Evolutionary conservation across 2,113 vertebrate genomes (phyloP), one percentile per base, ranked within the genome.

Genomic region (Nyctereutes procyonoides): DNA sequence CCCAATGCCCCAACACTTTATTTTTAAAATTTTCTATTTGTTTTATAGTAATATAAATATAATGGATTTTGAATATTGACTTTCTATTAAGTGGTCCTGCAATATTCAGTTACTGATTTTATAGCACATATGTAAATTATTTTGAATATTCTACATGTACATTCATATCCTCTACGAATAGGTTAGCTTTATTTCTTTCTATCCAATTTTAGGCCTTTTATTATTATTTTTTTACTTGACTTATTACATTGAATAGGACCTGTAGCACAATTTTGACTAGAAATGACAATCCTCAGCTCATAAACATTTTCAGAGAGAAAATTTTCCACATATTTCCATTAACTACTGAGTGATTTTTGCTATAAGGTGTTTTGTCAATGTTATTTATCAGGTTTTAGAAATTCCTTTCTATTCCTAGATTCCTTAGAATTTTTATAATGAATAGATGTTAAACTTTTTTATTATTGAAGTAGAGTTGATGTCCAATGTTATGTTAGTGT

Each of bases 51-150:
- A 88, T 62, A 67, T 13, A 69, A 77, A 91, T 35, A 79, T 22
- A 85, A 79, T 19, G 87, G 32, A 55, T 88, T 73, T 93, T 87
- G 60, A 32, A 82, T 16, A 38, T 51, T 95, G 51, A 87, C 28
- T 86, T 97, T 74, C 51, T n/a, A 58, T 74, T 93, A 60, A 60
- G 32, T n/a, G 28, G 28, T 65, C 22, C 76, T 62, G 32, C 0
- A 80, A 87, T 95, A 58, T 74, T 88, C n/a, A 60, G 20, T 51
- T 28, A 79, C 56, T 79, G 80, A 95, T 82, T 95, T 85, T 88
- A 77, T 48, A 71, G 12, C 53, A 38, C 69, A 56, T 30, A 22
- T 62, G 3, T 77, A 20, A 4, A 81, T 58, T 81, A 71, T 84
- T 71, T 90, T 71, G 12, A 95, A n/a, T 96, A 82, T 86, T 67